These are phyloP conservation scores for Porites divaricata DNA, from an alignment of 92 coral and sea anemone species.

Conservation along the genomic window DNA sequence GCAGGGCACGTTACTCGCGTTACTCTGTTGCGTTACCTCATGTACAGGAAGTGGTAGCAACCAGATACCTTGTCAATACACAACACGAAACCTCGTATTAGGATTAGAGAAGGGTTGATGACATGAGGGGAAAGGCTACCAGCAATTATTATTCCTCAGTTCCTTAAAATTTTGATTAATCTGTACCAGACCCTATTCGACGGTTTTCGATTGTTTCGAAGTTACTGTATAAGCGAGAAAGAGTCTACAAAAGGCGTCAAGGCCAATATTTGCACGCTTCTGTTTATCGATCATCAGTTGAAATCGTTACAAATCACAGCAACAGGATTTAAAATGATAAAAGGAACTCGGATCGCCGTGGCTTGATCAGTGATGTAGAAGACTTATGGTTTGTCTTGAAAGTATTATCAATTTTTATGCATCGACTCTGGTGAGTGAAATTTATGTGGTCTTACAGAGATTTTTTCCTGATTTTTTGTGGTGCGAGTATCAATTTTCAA, in stretches of 20 bases:
- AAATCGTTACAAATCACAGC: not conserved
- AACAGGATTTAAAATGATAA: not conserved
- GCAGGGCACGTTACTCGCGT: not conserved
- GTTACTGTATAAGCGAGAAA: not conserved
- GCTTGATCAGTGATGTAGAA: not conserved
- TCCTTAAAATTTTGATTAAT: not conserved
- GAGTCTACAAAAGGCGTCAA: not conserved
- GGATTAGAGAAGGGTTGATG: not conserved
- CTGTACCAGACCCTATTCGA: too few species aligned
- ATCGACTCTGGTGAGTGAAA: not conserved
- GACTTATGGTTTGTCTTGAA: not conserved
- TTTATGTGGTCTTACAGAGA: too few species aligned
- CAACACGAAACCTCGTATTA: slow-evolving; percentile 35
- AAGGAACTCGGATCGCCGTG: not conserved
- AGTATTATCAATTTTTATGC: not conserved
- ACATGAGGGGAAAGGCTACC: slow-evolving; percentile 26
- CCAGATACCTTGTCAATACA: not conserved
- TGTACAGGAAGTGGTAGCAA: slow-evolving; percentile 14
- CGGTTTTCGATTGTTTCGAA: not conserved
- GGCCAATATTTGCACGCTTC: slow-evolving; percentile 9
- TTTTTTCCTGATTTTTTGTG: too few species aligned
- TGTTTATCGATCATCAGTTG: too few species aligned
- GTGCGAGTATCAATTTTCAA: slow-evolving; percentile 3
- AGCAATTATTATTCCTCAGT: not conserved
- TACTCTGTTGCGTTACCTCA: slow-evolving; percentile 18